Evolutionary conservation across 2,113 vertebrate genomes (phyloP), one percentile per base, ranked within the genome.

Genomic region (Vulpes lagopus): DNA sequence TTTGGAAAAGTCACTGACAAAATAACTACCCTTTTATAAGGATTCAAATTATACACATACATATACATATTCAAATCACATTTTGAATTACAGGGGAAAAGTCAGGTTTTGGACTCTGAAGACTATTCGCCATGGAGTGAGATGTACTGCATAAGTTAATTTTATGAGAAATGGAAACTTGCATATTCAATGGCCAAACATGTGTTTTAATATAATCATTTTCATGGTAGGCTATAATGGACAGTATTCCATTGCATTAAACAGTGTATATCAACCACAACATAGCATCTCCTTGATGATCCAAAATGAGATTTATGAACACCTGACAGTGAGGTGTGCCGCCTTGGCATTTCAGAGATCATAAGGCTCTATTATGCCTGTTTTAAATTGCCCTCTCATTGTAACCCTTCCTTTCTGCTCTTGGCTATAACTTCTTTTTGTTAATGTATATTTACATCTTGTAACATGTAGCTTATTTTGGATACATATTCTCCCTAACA

Each of bases 121-220:
- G 71, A 86, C 25, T 60, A 43, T 8, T 32, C 5, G 23, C 51
- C 82, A 51, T 35, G 11, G 25, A 85, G 79, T 64, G 79, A 90
- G 49, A 80, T 73, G 12, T 38, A 74, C 73, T 53, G 6, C 3
- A 16, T 84, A 65, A 69, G 32, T 27, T 53, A 65, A 65, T 22
- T 88, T 67, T 27, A 76, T 1, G 67, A 76, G 30, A 74, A 53
- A 55, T 51, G 62, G 53, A 96, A 88, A 89, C 16, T 43, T 96
- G 78, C 55, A 8, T 91, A 60, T 87, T 62, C 60, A 95, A 78
- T 83, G 59, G 35, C 51, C 49, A 93, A 91, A 95, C 53, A 32
- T 3, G 11, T 60, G 12, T 82, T 91, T 82, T 55, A 67, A 87
- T 20, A 32, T 53, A 55, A 79, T 76, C 59, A 25, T 55, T 35